phyloP scores from a whole-genome alignment of 2,888 invertebrate genomes.

The Patella depressa region DNA sequence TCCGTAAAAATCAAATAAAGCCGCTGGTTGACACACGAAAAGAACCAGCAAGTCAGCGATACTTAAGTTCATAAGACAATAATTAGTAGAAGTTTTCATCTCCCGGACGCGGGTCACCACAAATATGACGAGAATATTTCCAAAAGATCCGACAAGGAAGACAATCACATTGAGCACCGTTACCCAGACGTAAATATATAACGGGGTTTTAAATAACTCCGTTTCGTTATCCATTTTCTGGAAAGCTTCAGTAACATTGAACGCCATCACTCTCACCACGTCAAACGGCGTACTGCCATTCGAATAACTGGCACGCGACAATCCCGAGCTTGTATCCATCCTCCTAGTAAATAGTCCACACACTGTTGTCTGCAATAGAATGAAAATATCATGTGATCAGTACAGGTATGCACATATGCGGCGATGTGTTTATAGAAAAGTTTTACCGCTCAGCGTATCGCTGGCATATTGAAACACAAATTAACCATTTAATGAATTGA shows the following conservation, averaged over 20 bases:
- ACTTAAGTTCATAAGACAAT: slow-evolving; percentile 93
- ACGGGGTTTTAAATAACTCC: slow-evolving; percentile 29
- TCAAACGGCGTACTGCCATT: slow-evolving; percentile 5
- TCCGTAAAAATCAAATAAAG: slow-evolving; percentile 92
- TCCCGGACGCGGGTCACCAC: slow-evolving; percentile 93
- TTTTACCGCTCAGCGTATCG: no score
- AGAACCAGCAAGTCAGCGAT: slow-evolving; percentile 93
- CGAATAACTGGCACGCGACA: slow-evolving; percentile 1
- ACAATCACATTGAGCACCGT: slow-evolving; percentile 90
- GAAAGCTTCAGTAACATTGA: not conserved
- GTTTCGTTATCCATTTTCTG: not conserved
- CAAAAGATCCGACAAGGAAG: slow-evolving; percentile 90
- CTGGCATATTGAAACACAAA: no score
- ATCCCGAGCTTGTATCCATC: slow-evolving; percentile 6
- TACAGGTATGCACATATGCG: no score
- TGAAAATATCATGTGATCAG: no score
- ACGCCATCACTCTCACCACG: not conserved
- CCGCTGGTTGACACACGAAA: slow-evolving; percentile 91
- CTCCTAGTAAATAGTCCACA: not conserved
- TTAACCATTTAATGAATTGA: no score
- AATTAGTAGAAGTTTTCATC: slow-evolving; percentile 94
- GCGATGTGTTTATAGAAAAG: no score
- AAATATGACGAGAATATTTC: slow-evolving; percentile 93
- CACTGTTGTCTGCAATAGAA: no score
- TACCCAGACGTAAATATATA: slow-evolving; percentile 89